phyloP scores from a whole-genome alignment of 2,888 invertebrate genomes.

The Anoncus sp. region DNA sequence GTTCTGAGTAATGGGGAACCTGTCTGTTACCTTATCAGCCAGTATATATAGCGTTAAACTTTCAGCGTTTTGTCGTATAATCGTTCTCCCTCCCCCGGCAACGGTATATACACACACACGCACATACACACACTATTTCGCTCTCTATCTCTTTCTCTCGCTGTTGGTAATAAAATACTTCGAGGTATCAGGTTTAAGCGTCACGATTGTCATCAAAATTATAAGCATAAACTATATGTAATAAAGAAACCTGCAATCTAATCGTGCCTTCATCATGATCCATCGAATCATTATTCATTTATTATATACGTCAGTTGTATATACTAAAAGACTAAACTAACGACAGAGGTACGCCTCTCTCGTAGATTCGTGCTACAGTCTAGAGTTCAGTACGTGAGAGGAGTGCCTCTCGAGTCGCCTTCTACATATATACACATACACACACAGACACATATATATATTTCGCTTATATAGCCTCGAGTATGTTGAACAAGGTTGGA shows the following conservation, averaged over 20 bases:
- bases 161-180: conserved; percentile 72
- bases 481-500: conserved; percentile 15
- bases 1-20: conserved; percentile 5
- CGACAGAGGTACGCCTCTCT: neutral
- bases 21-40: conserved; percentile 38
- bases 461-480: neutral
- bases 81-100: too few relatives aligned
- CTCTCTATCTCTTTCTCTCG: conserved; percentile 6
- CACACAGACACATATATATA: neutral
- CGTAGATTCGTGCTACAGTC: neutral
- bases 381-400: neutral
- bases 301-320: conserved; percentile 12
- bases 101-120: too few relatives aligned
- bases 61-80: conserved; percentile 22
- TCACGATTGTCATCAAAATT: neutral
- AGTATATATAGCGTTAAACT: conserved; percentile 11
- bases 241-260: neutral
- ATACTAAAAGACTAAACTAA: conserved; percentile 10
- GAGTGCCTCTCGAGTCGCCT: neutral
- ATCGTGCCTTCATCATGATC: neutral
- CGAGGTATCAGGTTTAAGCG: conserved; percentile 10
- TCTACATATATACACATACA: neutral
- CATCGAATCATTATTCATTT: conserved; percentile 25
- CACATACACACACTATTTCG: conserved; percentile 52
- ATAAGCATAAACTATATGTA: neutral